Conservation (phyloP, 53 echinoderm and acorn worm genomes). For the Temnopleurus reevesii region DNA sequence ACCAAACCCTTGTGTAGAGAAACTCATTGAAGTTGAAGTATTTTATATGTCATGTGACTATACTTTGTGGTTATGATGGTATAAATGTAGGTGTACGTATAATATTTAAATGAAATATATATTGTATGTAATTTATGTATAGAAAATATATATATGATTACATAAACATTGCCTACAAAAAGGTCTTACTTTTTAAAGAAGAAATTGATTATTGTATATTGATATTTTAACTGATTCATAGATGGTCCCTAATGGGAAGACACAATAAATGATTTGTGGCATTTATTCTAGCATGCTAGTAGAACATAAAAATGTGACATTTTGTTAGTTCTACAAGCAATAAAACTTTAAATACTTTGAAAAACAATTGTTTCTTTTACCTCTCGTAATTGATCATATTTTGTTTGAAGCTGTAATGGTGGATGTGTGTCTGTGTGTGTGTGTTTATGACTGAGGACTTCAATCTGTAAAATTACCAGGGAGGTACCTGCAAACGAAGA, state of each 20-base stretch:
- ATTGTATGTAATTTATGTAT: constrained; percentile 65
- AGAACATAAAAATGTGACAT: constrained; percentile 50
- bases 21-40: constrained; percentile 32
- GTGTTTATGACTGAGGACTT: too few relatives aligned
- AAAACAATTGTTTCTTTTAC: background rate
- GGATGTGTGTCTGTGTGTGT: too few relatives aligned
- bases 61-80: constrained; percentile 6
- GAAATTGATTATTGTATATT: constrained; percentile 52
- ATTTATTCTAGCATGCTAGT: constrained; percentile 59
- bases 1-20: constrained; percentile 18
- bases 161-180: constrained; percentile 51
- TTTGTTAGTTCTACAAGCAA: constrained; percentile 65
- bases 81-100: constrained; percentile 38
- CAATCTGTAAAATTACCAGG: too few relatives aligned
- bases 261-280: constrained; percentile 2
- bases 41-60: constrained; percentile 47
- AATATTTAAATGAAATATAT: constrained; percentile 56
- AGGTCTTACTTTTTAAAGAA: constrained; percentile 38
- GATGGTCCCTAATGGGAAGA: background rate
- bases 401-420: too few relatives aligned
- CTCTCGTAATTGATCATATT: too few relatives aligned
- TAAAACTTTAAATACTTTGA: constrained; percentile 46
- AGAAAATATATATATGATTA: constrained; percentile 57
- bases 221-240: constrained; percentile 43
- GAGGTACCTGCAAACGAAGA: too few relatives aligned